Base-by-base conservation (phyloP, 2,797 vertebrate species). In the Cynopterus sphinx region DNA sequence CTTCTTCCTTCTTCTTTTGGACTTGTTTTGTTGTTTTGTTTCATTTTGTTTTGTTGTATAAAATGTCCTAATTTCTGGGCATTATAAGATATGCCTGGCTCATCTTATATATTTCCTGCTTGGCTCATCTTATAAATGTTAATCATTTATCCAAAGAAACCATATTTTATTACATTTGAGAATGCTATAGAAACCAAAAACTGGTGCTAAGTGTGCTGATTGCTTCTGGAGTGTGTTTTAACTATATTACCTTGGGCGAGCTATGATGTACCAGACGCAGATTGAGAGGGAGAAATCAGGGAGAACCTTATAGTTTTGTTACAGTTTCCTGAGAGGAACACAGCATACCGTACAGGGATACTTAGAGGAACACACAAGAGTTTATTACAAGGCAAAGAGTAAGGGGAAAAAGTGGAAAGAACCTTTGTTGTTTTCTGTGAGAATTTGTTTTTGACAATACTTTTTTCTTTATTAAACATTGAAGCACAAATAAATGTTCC, bases 381-480 rank as follows among this genome's bases (percentile, higher is more conserved):
- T 33, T 12, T 15, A 33, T 55, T 12, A 9, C 21, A 36, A 73
- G 21, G 36, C 36, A 11, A 9, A 31, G 51, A 43, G 41, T 43
- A 41, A 70, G 68, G 13, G 17, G 70, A 24, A 41, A 71, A 26
- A 28, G 43, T 43, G 41, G 41, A 71, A 71, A 71, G 41, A 43
- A 26, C 46, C 46, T 46, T 46, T 71, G 41, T 28, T 43, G 24
- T 13, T 70, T 70, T 70, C 39, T 70, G 68, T 70, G 68, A 12
- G 39, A 70, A 70, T 26, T 26, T 71, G 43, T 71, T 43, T 28
- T 26, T 99, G 97, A 89, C 21, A 95, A 81, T 85, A 83, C 55
- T 97, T 95, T 81, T 93, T 94, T 92, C 73, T 98, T 98, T 98
- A 98, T 98, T 98, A 97, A 97, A 97, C 87, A 96, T 96, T 97